Evolutionary conservation across 1,140 invertebrate species (phyloP), one percentile per base, ranked within the genome.

Genomic region (Teleogryllus occipitalis): DNA sequence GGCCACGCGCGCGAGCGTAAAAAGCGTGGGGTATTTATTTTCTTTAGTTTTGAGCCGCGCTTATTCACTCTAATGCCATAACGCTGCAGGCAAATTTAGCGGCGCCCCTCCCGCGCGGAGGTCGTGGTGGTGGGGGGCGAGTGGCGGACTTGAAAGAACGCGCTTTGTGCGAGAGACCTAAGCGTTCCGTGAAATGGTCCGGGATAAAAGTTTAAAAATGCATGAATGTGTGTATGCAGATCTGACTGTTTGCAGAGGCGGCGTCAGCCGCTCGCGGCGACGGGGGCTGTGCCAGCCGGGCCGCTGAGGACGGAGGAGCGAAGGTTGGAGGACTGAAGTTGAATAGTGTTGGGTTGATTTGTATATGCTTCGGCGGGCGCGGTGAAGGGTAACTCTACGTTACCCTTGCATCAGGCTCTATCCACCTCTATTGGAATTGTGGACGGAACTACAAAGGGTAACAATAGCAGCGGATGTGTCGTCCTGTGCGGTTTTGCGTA

Each of bases 191-290:
- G 54, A 65, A 65, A 65, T 65, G 54, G 54, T 2, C 18, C 18
- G 54, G 54, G 54, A 65, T 65, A 65, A 65, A 65, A 65, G 54
- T 65, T 65, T 65, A 65, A 65, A 65, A 65, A 65, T 65, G 54
- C 54, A 65, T 65, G 7, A 65, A 65, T 65, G 54, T 65, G 54
- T 65, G 54, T 65, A 65, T 65, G 54, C 54, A 65, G 54, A 65
- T 65, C 54, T 65, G 54, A 1, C 54, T 65, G 54, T 65, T 65
- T 7, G 54, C 18, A 65, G 54, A 65, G 54, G 18, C 54, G 49
- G 54, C 54, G 54, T 3, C 10, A n/a, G 18, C 54, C 54, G 27
- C 27, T 39, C 27, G 27, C 27, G 5, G 27, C 27, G 27, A 2
- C 27, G 5, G 27, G 27, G 27, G 27, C 27, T 39, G 27, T 7